These are phyloP conservation scores for Pangasius sanitwongsei DNA, from an alignment of 2,797 vertebrate species.

Conservation along the genomic window DNA sequence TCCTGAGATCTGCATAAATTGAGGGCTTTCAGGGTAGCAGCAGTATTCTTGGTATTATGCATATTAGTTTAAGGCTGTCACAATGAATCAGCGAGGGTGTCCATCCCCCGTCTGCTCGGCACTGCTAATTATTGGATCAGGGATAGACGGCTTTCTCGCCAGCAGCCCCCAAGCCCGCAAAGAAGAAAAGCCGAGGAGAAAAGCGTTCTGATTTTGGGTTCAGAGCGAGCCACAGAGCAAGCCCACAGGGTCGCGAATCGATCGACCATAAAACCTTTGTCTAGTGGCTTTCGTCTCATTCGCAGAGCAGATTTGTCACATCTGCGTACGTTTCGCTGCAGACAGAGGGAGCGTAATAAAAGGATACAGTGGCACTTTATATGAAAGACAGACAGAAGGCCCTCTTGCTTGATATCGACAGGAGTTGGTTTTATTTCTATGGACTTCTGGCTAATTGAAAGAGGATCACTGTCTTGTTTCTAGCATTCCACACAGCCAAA, in stretches of 20 bases:
- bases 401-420: neutral
- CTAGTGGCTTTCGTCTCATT: constrained; percentile 65
- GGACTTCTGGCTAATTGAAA: constrained; percentile 27
- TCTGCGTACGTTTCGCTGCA: constrained; percentile 62
- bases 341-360: constrained; percentile 69
- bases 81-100: constrained; percentile 76
- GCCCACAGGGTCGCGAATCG: constrained; percentile 72
- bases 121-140: constrained; percentile 81
- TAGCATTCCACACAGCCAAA: neutral
- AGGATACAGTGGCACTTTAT: constrained; percentile 66
- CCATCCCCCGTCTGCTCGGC: constrained; percentile 73
- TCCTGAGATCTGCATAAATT: constrained; percentile 83
- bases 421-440: neutral
- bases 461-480: constrained; percentile 30
- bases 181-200: constrained; percentile 40
- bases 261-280: constrained; percentile 78
- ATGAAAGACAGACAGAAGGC: constrained; percentile 24
- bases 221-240: constrained; percentile 62
- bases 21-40: constrained; percentile 70
- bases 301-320: constrained; percentile 76
- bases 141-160: constrained; percentile 72
- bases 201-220: constrained; percentile 49
- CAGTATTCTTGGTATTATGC: constrained; percentile 79
- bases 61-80: constrained; percentile 83
- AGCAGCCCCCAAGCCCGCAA: constrained; percentile 61